These are phyloP conservation scores for Spondyliosoma cantharus DNA, from an alignment of 2,797 vertebrate genomes.

Conservation along the genomic window DNA sequence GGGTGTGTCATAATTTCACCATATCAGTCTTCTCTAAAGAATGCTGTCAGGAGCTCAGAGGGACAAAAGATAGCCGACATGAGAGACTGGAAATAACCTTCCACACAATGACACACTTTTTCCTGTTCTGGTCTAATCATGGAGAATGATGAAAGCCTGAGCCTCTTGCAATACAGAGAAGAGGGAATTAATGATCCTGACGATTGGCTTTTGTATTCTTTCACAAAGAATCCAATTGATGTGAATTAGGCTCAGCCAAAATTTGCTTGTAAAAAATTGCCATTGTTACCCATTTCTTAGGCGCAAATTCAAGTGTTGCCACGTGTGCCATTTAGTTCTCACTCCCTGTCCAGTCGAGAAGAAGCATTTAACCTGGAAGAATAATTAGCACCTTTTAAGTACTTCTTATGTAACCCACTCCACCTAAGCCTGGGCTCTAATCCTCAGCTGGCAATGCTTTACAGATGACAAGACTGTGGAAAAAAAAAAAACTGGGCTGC, in stretches of 20 bases:
- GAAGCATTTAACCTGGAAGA: slow-evolving; percentile 62
- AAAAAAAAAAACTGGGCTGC: slow-evolving; percentile 32
- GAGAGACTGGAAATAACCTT: slow-evolving; percentile 42
- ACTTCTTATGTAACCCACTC: slow-evolving; percentile 63
- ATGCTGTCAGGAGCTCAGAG: background rate
- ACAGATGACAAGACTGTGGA: slow-evolving; percentile 53
- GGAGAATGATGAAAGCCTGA: slow-evolving; percentile 42
- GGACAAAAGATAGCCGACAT: slow-evolving; percentile 43
- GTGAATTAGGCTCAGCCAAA: slow-evolving; percentile 34
- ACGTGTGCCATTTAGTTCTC: slow-evolving; percentile 40
- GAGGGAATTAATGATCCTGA: slow-evolving; percentile 29
- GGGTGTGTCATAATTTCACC: slow-evolving; percentile 23
- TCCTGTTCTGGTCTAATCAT: slow-evolving; percentile 50
- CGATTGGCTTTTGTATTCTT: slow-evolving; percentile 25
- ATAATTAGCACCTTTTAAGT: slow-evolving; percentile 75
- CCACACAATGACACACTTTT: slow-evolving; percentile 35
- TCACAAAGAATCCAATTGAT: slow-evolving; percentile 29
- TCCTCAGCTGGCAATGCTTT: slow-evolving; percentile 48
- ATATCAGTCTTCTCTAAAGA: slow-evolving; percentile 18
- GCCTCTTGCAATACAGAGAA: slow-evolving; percentile 25
- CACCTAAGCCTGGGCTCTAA: slow-evolving; percentile 52
- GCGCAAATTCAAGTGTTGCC: slow-evolving; percentile 23
- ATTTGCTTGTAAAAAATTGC: slow-evolving; percentile 9
- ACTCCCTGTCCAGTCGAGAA: slow-evolving; percentile 39
- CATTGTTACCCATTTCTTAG: slow-evolving; percentile 15